Evolutionary conservation across 2,888 invertebrate genomes (phyloP), one percentile per base, ranked within the genome.

Genomic region (Seira ritae): DNA sequence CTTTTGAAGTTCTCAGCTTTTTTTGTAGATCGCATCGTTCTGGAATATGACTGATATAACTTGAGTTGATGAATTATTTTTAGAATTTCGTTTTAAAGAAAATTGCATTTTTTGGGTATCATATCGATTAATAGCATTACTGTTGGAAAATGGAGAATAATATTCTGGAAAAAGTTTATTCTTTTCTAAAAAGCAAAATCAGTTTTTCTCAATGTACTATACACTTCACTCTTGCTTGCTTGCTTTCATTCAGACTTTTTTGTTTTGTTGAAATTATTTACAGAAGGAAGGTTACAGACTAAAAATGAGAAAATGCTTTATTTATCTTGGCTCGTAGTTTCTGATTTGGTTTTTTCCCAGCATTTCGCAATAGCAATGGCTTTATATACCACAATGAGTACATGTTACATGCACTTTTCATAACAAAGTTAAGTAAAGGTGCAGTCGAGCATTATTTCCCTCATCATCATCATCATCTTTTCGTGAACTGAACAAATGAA

Each of bases 401-500:
- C n/a, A n/a, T n/a, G n/a, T 42, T 42, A 42, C 6, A 50, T 50
- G 50, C 50, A 50, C 50, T 50, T 31, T 8, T 8, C 2, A 31
- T n/a, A n/a, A 50, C 15, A n/a, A 50, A 12, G 50, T 50, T 50
- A 50, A 50, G 2, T 2, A 50, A 50, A 50, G 17, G 15, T 15
- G 50, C 50, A 50, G 50, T 50, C 15, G 17, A n/a, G 50, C 50
- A n/a, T 50, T n/a, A n/a, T 15, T 50, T 50, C 50, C 50, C 3
- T 50, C 50, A n/a, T 50, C 50, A 12, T 50, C 17, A 31, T 31
- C 31, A 31, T 31, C 31, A 31, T 31, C 31, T 50, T 50, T n/a
- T 50, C 50, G 20, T 67, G 31, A 23, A 67, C 23, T 23, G 67
- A 67, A 67, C 15, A 50, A 67, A 67, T 67, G 67, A 67, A 67